These are phyloP conservation scores for Pogonocherus hispidulus DNA, from an alignment of 2,888 invertebrate genomes.

Conservation along the genomic window DNA sequence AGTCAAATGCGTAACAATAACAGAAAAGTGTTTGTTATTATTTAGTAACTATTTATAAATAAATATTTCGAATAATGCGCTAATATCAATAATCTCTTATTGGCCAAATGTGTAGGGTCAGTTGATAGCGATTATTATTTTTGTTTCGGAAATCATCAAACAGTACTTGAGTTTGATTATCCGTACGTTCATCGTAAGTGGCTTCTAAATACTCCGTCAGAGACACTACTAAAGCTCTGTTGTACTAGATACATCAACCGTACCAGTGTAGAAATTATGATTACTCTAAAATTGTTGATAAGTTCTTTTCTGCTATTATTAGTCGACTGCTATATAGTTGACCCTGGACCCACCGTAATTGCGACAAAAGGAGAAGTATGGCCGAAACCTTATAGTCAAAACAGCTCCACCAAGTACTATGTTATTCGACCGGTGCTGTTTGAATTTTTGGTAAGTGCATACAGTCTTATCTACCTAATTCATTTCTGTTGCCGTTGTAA, in stretches of 20 bases:
- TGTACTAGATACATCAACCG: too few species aligned
- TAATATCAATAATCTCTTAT: background rate
- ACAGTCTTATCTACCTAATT: too few species aligned
- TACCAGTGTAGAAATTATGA: background rate
- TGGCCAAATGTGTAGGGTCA: slow-evolving; percentile 1
- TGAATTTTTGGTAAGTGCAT: slow-evolving; percentile 68
- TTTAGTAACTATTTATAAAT: too few species aligned
- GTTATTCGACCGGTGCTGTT: slow-evolving; percentile 70
- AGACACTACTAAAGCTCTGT: background rate
- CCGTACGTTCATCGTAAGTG: too few species aligned
- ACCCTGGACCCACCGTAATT: slow-evolving; percentile 70
- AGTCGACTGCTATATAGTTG: slow-evolving; percentile 49
- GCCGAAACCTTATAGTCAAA: slow-evolving; percentile 76
- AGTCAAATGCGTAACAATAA: too few species aligned
- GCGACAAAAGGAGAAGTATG: slow-evolving; percentile 78
- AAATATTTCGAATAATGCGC: slow-evolving; percentile 7
- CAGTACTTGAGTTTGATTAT: background rate
- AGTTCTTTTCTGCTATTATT: slow-evolving; percentile 1
- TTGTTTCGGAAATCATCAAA: slow-evolving; percentile 8
- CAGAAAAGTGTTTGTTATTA: too few species aligned
- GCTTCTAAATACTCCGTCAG: background rate
- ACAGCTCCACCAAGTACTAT: slow-evolving; percentile 66
- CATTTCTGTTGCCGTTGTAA: too few species aligned
- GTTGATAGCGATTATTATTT: background rate
- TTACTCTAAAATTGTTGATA: background rate